These are phyloP conservation scores for Manduca sexta DNA, from an alignment of 1,140 invertebrate genomes.

Conservation along the genomic window DNA sequence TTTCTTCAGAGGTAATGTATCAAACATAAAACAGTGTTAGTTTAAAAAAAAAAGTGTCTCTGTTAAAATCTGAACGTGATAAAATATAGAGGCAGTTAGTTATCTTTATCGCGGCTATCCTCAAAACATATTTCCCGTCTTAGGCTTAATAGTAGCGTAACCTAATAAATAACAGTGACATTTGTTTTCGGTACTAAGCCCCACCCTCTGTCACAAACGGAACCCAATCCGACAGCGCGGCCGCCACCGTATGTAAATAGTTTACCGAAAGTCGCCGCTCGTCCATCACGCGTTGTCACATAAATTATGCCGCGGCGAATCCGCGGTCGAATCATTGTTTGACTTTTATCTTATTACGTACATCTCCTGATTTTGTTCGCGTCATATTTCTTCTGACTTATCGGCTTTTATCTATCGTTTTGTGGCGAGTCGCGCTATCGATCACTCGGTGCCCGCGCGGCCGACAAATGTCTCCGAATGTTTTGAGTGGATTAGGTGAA, in stretches of 20 bases:
- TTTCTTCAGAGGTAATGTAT: too few species aligned
- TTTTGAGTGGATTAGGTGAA: slow-evolving; percentile 69
- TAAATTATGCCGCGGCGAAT: slow-evolving; percentile 73
- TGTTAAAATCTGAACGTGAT: neutral
- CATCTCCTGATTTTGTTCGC: slow-evolving; percentile 72
- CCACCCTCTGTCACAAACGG: slow-evolving; percentile 66
- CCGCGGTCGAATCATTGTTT: slow-evolving; percentile 72
- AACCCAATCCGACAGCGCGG: slow-evolving; percentile 66
- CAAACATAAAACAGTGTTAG: too few species aligned
- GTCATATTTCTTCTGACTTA: slow-evolving; percentile 72
- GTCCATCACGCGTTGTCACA: slow-evolving; percentile 72
- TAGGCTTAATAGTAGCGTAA: slow-evolving; percentile 61
- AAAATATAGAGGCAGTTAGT: neutral
- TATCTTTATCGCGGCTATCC: slow-evolving; percentile 8
- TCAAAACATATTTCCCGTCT: slow-evolving; percentile 46
- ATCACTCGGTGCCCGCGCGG: slow-evolving; percentile 56
- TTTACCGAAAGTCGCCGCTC: slow-evolving; percentile 72
- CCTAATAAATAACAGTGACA: slow-evolving; percentile 72
- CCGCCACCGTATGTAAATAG: slow-evolving; percentile 70
- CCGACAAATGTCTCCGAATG: slow-evolving; percentile 68
- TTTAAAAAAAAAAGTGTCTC: neutral
- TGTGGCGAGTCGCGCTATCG: slow-evolving; percentile 67
- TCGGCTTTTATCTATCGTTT: slow-evolving; percentile 72
- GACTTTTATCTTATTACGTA: slow-evolving; percentile 73
- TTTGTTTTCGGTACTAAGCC: slow-evolving; percentile 70